Conservation (phyloP, 2,113 vertebrate genomes). For the Helogale parvula region DNA sequence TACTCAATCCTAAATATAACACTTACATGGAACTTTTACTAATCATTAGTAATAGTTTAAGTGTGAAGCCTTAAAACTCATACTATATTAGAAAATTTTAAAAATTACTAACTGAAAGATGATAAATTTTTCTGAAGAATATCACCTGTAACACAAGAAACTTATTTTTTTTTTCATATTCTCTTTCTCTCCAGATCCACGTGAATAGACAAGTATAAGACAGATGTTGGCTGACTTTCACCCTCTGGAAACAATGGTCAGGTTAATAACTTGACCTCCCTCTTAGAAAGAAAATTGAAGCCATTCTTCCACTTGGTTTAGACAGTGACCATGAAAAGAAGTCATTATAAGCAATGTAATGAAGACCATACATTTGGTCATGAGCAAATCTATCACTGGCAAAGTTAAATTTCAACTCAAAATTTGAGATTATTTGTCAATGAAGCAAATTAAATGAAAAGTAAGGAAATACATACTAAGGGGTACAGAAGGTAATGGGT, state of each 20-base stretch:
- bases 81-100: not conserved
- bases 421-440: constrained; percentile 77
- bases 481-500: not conserved
- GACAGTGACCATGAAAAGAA: constrained; percentile 74
- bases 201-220: constrained; percentile 64
- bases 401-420: constrained; percentile 73
- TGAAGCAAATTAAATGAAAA: constrained; percentile 69
- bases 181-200: not conserved
- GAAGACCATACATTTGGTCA: constrained; percentile 63
- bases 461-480: constrained; percentile 49
- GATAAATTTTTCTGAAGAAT: not conserved
- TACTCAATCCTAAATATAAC: not conserved
- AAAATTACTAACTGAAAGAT: not conserved
- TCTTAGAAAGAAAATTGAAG: constrained; percentile 84
- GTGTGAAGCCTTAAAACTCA: not conserved
- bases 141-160: not conserved
- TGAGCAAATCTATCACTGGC: constrained; percentile 69
- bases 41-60: not conserved
- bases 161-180: not conserved
- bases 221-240: constrained; percentile 74
- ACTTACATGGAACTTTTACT: not conserved
- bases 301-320: constrained; percentile 80
- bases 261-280: constrained; percentile 83
- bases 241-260: constrained; percentile 70
- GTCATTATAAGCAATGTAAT: constrained; percentile 80